Conservation (phyloP, 2,888 invertebrate genomes). For the Blastobasis adustella region DNA sequence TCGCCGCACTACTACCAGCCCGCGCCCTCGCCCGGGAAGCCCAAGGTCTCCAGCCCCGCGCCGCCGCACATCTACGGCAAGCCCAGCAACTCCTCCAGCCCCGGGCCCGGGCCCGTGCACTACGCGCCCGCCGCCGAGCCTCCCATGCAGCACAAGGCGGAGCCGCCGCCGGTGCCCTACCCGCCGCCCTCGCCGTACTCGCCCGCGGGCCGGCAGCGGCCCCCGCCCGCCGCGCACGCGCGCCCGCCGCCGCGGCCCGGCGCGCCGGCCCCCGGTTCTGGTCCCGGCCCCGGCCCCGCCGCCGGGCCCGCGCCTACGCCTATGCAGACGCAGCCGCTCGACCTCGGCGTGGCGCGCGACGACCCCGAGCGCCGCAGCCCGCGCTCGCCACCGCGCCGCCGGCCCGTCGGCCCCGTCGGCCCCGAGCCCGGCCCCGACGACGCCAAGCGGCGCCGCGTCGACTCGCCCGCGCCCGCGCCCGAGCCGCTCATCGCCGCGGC, state of each 20-base stretch:
- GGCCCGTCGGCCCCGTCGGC: slow-evolving; percentile 65
- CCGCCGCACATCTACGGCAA: slow-evolving; percentile 86
- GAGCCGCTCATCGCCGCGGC: slow-evolving; percentile 83
- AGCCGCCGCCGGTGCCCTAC: slow-evolving; percentile 59
- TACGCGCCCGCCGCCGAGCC: slow-evolving; percentile 55
- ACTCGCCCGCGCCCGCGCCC: slow-evolving; percentile 65
- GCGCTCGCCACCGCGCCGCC: slow-evolving; percentile 79
- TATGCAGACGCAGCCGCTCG: slow-evolving; percentile 86
- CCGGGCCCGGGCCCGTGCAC: slow-evolving; percentile 32
- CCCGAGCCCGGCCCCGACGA: slow-evolving; percentile 72
- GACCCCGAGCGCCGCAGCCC: slow-evolving; percentile 76
- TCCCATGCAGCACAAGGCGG: slow-evolving; percentile 74
- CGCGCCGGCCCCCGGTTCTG: slow-evolving; percentile 46
- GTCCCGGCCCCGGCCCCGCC: slow-evolving; percentile 44
- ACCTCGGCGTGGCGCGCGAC: slow-evolving; percentile 82
- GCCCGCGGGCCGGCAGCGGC: slow-evolving; percentile 46
- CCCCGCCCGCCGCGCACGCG: slow-evolving; percentile 75
- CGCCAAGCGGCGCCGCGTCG: slow-evolving; percentile 77
- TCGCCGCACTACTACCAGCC: slow-evolving; percentile 67
- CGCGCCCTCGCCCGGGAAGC: slow-evolving; percentile 63
- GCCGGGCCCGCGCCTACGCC: slow-evolving; percentile 48
- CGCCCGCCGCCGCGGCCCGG: slow-evolving; percentile 68
- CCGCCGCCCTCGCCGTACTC: slow-evolving; percentile 58
- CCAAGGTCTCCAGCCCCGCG: slow-evolving; percentile 85
- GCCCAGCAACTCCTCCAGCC: slow-evolving; percentile 66